Percentiles rank a stretch among this genome's conserved stretches.
Conservation (phyloP, 2,797 vertebrate species). For the Macropodus opercularis region DNA sequence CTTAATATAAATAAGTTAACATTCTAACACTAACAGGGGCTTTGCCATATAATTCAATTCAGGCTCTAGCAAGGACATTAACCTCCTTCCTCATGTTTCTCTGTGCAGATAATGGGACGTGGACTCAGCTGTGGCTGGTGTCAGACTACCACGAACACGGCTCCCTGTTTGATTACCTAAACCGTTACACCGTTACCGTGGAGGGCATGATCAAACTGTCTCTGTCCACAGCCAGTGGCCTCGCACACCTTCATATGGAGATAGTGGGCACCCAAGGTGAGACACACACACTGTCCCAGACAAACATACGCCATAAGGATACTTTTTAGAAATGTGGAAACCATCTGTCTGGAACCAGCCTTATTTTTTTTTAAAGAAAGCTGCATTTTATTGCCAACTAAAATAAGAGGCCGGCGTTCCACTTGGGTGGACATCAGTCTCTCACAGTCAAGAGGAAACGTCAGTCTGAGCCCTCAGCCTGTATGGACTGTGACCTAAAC, state of each 20-base stretch:
- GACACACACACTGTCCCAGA: not conserved
- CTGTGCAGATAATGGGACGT: constrained; percentile 92
- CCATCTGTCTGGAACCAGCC: not conserved
- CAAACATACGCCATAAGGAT: not conserved
- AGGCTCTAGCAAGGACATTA: not conserved
- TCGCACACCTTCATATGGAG: constrained; percentile 99
- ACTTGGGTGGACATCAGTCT: not conserved
- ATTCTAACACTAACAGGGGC: not conserved
- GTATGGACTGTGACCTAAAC: not conserved
- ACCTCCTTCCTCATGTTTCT: not conserved
- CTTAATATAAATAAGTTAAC: not conserved
- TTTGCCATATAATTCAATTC: no score
- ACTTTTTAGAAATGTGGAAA: not conserved
- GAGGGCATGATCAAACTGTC: constrained; percentile 98
- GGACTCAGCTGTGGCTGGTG: constrained; percentile 98
- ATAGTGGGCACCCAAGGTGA: constrained; percentile 98
- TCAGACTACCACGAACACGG: constrained; percentile 98
- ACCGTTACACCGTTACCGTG: constrained; percentile 94
- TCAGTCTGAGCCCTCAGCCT: not conserved
- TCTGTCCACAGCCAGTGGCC: constrained; percentile 93
- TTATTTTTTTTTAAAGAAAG: not conserved
- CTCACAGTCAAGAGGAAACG: not conserved
- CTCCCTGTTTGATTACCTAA: constrained; percentile 97
- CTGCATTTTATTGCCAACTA: not conserved
- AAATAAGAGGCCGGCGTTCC: not conserved